These are phyloP conservation scores for Mesocricetus auratus DNA, from an alignment of 2,113 vertebrate species.

Conservation along the genomic window DNA sequence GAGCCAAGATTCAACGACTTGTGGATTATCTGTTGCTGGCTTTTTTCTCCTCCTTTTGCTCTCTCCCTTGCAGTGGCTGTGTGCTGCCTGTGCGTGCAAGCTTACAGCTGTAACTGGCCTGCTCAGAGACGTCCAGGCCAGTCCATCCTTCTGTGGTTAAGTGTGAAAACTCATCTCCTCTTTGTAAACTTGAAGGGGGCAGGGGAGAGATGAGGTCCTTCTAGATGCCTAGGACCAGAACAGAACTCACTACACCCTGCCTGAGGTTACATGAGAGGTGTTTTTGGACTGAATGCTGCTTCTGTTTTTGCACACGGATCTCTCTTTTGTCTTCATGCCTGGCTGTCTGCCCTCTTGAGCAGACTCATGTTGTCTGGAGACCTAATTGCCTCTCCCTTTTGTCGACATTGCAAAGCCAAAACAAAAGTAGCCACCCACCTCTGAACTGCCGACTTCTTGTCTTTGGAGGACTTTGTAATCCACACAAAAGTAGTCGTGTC, in stretches of 20 bases:
- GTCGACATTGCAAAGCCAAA: slow-evolving; percentile 21
- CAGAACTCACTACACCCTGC: neutral
- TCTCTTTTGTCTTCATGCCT: slow-evolving; percentile 42
- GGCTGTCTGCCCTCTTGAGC: slow-evolving; percentile 29
- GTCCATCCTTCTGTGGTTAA: slow-evolving; percentile 28
- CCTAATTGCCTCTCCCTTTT: neutral
- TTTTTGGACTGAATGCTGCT: neutral
- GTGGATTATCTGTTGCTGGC: slow-evolving; percentile 51
- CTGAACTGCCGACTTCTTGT: slow-evolving; percentile 10
- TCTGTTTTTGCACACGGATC: slow-evolving; percentile 41
- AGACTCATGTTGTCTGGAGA: slow-evolving; percentile 40
- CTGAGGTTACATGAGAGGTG: slow-evolving; percentile 26
- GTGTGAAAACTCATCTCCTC: neutral
- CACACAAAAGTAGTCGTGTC: neutral
- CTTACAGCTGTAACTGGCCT: slow-evolving; percentile 25
- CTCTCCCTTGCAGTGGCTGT: slow-evolving; percentile 19
- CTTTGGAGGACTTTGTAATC: neutral
- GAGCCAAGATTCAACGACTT: slow-evolving; percentile 67
- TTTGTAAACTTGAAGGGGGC: slow-evolving; percentile 5
- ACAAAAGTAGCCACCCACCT: slow-evolving; percentile 24
- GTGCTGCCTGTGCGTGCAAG: slow-evolving; percentile 11
- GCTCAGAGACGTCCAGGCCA: slow-evolving; percentile 6
- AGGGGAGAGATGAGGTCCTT: neutral
- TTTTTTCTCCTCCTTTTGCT: neutral
- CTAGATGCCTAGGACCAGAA: slow-evolving; percentile 19